Evolutionary conservation across 1,140 invertebrate genomes (phyloP).

Genomic region (Agraylea sexmaculata): DNA sequence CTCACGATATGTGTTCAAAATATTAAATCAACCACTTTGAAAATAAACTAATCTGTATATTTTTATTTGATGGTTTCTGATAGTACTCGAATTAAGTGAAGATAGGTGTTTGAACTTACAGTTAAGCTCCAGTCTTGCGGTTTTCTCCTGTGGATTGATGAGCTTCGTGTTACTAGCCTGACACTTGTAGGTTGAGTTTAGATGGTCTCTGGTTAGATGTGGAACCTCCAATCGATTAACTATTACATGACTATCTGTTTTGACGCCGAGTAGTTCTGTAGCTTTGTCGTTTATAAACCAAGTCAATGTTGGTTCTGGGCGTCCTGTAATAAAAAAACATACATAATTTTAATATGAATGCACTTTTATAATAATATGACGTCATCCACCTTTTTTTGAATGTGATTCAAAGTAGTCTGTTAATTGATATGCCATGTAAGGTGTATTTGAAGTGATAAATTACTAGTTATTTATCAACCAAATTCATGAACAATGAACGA

Average conservation of each 20-base stretch:
- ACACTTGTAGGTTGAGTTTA: conserved; percentile 75
- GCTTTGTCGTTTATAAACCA: conserved; percentile 64
- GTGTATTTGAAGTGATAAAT: too few relatives aligned
- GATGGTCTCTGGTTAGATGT: conserved; percentile 56
- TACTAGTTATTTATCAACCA: too few relatives aligned
- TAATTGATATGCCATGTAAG: too few relatives aligned
- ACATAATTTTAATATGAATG: background rate
- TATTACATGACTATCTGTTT: conserved; percentile 58
- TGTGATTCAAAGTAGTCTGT: too few relatives aligned
- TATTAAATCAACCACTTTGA: too few relatives aligned
- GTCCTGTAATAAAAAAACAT: conserved; percentile 45
- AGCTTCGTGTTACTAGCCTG: conserved; percentile 77
- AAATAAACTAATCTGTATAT: too few relatives aligned
- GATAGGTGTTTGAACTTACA: conserved; percentile 62
- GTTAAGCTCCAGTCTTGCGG: conserved; percentile 64
- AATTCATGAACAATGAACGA: too few relatives aligned
- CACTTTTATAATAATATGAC: too few relatives aligned
- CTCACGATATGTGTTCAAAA: too few relatives aligned
- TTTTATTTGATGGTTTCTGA: too few relatives aligned
- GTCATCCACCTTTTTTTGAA: too few relatives aligned
- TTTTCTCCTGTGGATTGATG: conserved; percentile 65
- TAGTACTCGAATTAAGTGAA: too few relatives aligned
- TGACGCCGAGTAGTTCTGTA: conserved; percentile 42
- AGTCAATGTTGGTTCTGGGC: conserved; percentile 64
- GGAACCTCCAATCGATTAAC: conserved; percentile 64